Conservation (phyloP, 2,888 invertebrate species). For the Aromia moschata region DNA sequence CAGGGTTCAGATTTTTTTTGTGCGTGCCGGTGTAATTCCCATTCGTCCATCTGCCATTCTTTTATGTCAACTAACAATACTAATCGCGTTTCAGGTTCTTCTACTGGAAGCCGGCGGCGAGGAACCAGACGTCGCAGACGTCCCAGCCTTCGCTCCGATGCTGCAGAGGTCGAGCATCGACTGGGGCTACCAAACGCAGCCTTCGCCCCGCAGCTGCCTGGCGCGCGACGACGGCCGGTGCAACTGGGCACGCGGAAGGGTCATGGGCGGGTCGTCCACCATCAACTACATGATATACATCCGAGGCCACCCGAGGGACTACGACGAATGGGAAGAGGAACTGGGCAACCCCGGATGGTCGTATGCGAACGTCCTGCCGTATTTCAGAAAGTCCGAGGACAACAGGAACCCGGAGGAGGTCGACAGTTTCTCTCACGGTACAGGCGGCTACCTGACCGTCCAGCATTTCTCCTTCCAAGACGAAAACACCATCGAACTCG, state of each 20-base stretch:
- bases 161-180: slow-evolving; percentile 72
- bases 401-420: slow-evolving; percentile 68
- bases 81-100: slow-evolving; percentile 65
- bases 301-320: slow-evolving; percentile 69
- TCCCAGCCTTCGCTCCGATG: slow-evolving; percentile 72
- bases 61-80: not conserved
- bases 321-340: slow-evolving; percentile 72
- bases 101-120: slow-evolving; percentile 75
- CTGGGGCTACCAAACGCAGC: slow-evolving; percentile 76
- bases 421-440: slow-evolving; percentile 68
- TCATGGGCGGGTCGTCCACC: slow-evolving; percentile 74
- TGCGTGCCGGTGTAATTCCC: too few relatives aligned
- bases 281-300: slow-evolving; percentile 76
- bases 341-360: slow-evolving; percentile 73
- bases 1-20: too few relatives aligned
- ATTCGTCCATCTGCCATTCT: too few relatives aligned
- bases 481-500: slow-evolving; percentile 66
- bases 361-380: slow-evolving; percentile 72
- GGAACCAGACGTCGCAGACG: slow-evolving; percentile 72
- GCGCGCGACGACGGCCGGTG: slow-evolving; percentile 69
- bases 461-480: slow-evolving; percentile 73
- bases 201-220: slow-evolving; percentile 69
- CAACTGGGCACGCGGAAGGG: slow-evolving; percentile 70
- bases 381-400: slow-evolving; percentile 75
- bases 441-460: slow-evolving; percentile 72